Conservation (phyloP, 1,140 invertebrate genomes). For the roundworm (Caenorhabditis elegans) region WBcel235 BX284604.4:2494501-2495000, state of each 20-base stretch:
- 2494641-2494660: constrained; percentile 35
- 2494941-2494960: constrained; percentile 1
- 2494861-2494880: not conserved
- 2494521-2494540: too few species aligned
- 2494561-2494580: constrained; percentile 15
- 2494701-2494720: constrained; percentile 43
- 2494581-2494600: constrained; percentile 35
- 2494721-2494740: constrained; percentile 27
- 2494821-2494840: constrained; percentile 36
- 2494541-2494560: not conserved
- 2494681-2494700: constrained; percentile 42
- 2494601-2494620: constrained; percentile 33
- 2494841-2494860: constrained; percentile 20
- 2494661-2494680: constrained; percentile 33
- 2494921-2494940: constrained; percentile 8
- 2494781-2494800: not conserved
- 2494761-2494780: not conserved
- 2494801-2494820: not conserved
- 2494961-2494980: constrained; percentile 43
- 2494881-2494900: constrained; percentile 20
- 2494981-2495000: not conserved
- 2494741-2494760: constrained; percentile 33
- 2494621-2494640: constrained; percentile 36
- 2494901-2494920: constrained; percentile 24
- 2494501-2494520: too few species aligned